Base-by-base conservation (phyloP, 2,113 vertebrate genomes). In the Percopsis transmontana region DNA sequence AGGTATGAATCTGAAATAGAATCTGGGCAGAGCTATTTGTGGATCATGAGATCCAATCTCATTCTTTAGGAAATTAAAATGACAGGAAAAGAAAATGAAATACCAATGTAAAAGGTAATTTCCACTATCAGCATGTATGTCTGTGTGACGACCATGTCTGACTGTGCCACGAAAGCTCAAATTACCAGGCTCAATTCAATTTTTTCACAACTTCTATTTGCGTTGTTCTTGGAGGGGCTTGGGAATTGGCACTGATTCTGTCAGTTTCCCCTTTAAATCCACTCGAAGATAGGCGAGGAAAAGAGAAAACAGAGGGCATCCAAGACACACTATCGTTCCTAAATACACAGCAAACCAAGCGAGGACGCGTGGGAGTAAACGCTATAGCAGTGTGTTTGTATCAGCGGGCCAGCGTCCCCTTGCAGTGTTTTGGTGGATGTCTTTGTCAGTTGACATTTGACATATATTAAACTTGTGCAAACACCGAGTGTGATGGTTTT, bases 381-480 rank as follows among this genome's bases (percentile, higher is more conserved):
- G n/a, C 54, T 44, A 21, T n/a, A n/a, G 27, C n/a, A 53, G 27
- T 77, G n/a, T 80, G 62, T 72, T 82, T 83, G 48, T 65, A 40
- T 79, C 82, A 33, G 33, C 12, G 39, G 60, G 47, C 58, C 18
- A 12, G 51, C 18, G 1, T 51, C 38, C 21, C 54, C 20, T 47
- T 57, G 47, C 55, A 56, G 10, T 58, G 60, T 68, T 65, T 60
- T 54, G 50, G 45, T 41, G 52, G 19, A 62, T 11, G 40, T 63
- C 56, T 70, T 58, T 72, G 66, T 75, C 64, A 63, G 27, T 48
- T 50, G 50, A 63, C 51, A 62, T 58, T 53, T 74, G 68, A 78
- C 59, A 82, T 63, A 55, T 78, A 74, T 70, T 65, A 68, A 76
- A 71, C 65, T 61, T 71, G 45, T 13, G 15, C 54, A 82, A 78